These are phyloP conservation scores for Cavia porcellus DNA, from an alignment of 2,113 vertebrate species.

Conservation along the genomic window DNA sequence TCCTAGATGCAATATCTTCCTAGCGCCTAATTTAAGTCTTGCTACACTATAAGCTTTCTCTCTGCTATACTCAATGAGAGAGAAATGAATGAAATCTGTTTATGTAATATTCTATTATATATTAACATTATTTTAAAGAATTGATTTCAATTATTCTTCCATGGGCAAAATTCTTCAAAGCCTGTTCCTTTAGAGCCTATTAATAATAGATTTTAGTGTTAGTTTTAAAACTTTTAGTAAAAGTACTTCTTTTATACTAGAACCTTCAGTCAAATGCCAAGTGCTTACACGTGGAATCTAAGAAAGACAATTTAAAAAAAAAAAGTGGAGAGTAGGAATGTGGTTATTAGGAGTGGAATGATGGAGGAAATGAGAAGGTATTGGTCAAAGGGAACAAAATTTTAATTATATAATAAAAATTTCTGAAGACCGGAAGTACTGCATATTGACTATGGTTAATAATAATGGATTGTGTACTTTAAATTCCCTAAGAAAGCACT, in stretches of 20 bases:
- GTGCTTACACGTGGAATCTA: not conserved
- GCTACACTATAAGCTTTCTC: not conserved
- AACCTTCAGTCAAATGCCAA: not conserved
- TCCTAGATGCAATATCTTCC: not conserved
- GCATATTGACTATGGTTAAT: not conserved
- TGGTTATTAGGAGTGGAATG: not conserved
- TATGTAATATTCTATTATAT: not conserved
- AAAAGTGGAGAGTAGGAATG: not conserved
- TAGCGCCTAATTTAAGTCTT: slow-evolving; percentile 20
- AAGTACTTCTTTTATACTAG: slow-evolving; percentile 14
- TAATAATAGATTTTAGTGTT: not conserved
- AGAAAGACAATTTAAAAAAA: not conserved
- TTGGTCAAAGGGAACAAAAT: not conserved
- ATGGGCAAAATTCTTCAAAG: not conserved
- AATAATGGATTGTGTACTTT: not conserved
- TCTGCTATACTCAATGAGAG: not conserved
- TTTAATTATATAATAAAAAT: not conserved
- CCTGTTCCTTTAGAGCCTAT: not conserved
- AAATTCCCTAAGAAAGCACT: not conserved
- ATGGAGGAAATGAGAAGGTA: not conserved
- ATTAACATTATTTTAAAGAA: not conserved
- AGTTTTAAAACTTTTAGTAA: not conserved
- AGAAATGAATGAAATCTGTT: not conserved
- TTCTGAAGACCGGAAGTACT: not conserved
- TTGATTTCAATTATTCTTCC: slow-evolving; percentile 29